These are phyloP conservation scores for Columba livia DNA, from an alignment of 2,113 vertebrate species.

Conservation along the genomic window DNA sequence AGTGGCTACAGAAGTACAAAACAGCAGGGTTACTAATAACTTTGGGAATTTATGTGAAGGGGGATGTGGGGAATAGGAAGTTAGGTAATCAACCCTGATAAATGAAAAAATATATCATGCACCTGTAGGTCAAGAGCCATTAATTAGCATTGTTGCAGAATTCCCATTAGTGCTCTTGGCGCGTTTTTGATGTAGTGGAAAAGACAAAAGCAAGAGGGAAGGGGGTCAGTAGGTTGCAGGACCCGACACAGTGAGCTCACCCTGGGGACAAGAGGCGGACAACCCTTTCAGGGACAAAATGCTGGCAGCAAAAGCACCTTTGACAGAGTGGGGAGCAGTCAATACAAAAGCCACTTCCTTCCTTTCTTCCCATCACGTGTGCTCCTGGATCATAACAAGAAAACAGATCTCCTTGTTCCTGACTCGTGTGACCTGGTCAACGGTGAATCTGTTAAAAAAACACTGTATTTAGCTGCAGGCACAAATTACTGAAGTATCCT, in stretches of 20 bases:
- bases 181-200: not conserved
- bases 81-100: not conserved
- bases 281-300: not conserved
- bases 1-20: not conserved
- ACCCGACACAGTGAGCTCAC: fast-evolving
- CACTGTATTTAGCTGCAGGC: fast-evolving
- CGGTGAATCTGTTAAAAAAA: not conserved
- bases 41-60: not conserved
- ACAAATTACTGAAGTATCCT: not conserved
- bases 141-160: not conserved
- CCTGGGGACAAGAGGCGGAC: not conserved
- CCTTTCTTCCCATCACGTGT: slow-evolving; percentile 6
- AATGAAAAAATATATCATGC: not conserved
- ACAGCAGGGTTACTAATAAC: not conserved
- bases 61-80: not conserved
- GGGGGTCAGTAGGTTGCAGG: not conserved
- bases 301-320: not conserved
- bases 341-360: slow-evolving; percentile 35
- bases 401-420: not conserved
- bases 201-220: not conserved
- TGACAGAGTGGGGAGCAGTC: not conserved
- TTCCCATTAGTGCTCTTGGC: not conserved
- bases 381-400: not conserved
- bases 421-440: not conserved
- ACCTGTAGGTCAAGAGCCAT: not conserved